These are phyloP conservation scores for Zoanthus sociatus DNA, from an alignment of 92 coral and sea anemone genomes.

Conservation along the genomic window DNA sequence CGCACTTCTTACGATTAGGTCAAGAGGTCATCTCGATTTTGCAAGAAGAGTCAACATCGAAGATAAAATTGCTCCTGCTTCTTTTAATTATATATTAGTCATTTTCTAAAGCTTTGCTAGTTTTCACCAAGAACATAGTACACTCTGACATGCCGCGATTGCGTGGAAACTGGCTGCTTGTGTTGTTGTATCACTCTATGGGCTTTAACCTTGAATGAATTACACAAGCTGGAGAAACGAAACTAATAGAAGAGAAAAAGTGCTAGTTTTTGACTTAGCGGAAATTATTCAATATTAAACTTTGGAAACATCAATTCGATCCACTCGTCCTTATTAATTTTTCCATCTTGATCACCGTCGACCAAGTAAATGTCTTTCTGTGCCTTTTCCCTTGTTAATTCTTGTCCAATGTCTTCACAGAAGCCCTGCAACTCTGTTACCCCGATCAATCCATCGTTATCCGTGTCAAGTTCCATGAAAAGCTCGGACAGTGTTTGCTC, in stretches of 20 bases:
- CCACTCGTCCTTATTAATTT: slow-evolving; percentile 97
- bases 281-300: slow-evolving; percentile 86
- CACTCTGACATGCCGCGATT: no score
- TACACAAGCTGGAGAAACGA: neutral
- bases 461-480: slow-evolving; percentile 91
- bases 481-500: slow-evolving; percentile 97
- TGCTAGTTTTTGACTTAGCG: neutral
- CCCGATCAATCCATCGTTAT: slow-evolving; percentile 93
- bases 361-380: slow-evolving; percentile 87
- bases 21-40: no score
- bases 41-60: no score
- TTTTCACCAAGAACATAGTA: no score
- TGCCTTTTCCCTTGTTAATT: slow-evolving; percentile 86
- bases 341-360: slow-evolving; percentile 91
- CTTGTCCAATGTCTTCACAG: slow-evolving; percentile 98
- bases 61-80: no score
- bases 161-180: no score
- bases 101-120: no score
- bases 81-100: no score
- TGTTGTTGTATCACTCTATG: no score
- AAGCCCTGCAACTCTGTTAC: slow-evolving; percentile 88
- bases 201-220: neutral
- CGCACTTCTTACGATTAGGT: no score
- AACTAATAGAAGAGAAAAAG: neutral
- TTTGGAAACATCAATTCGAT: slow-evolving; percentile 99